Evolutionary conservation across 2,113 vertebrate genomes (phyloP).

Genomic region (Mustela lutreola): DNA sequence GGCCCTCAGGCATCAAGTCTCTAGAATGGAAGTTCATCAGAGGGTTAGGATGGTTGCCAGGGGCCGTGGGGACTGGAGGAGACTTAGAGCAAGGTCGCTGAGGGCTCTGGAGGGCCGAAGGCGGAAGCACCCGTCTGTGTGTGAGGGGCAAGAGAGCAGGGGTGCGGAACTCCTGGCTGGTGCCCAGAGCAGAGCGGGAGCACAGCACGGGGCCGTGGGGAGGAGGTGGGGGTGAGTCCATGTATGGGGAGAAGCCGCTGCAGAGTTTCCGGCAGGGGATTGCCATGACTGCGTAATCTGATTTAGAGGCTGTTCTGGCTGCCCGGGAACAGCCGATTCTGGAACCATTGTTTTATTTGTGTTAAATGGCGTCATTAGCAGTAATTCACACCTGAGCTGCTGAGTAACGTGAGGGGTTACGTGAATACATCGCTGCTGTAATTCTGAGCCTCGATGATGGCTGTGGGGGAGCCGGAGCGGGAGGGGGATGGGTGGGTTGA

Average conservation of each 20-base stretch:
- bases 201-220: fast-evolving
- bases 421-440: background rate
- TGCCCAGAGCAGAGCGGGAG: background rate
- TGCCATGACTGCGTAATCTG: background rate
- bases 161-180: fast-evolving
- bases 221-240: background rate
- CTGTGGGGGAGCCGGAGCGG: background rate
- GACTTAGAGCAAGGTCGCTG: no score
- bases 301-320: background rate
- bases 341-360: background rate
- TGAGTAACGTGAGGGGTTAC: background rate
- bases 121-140: background rate
- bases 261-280: background rate
- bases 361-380: background rate
- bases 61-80: background rate
- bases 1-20: background rate
- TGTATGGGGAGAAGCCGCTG: background rate
- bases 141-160: background rate
- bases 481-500: background rate
- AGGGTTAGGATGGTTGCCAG: background rate
- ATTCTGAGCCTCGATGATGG: background rate
- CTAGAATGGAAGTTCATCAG: background rate
- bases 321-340: background rate
- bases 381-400: background rate
- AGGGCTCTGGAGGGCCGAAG: background rate